A percentile compares a stretch with the other conserved stretches of the same genome.
Evolutionary conservation across 2,888 invertebrate genomes (phyloP).

Genomic region (Silvanus unidentatus): DNA sequence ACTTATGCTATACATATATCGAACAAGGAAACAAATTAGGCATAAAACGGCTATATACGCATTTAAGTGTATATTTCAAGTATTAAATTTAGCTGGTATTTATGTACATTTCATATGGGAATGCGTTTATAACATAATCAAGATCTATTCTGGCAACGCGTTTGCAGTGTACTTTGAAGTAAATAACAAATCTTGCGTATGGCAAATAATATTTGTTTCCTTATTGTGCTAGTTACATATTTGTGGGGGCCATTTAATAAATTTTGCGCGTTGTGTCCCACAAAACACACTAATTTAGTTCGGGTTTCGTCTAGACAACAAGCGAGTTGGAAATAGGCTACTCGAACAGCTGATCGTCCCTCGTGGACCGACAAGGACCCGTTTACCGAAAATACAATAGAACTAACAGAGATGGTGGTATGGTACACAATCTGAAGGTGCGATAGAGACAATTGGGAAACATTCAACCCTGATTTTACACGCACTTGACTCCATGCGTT

Average conservation of each 20-base stretch:
- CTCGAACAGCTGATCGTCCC: slow-evolving; percentile 45
- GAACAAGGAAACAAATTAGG: too few relatives aligned
- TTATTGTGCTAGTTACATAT: not conserved
- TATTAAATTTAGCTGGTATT: too few relatives aligned
- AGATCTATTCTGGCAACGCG: too few relatives aligned
- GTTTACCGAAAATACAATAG: slow-evolving; percentile 19
- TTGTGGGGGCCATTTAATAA: slow-evolving; percentile 7
- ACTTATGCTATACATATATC: too few relatives aligned
- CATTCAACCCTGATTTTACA: slow-evolving; percentile 53
- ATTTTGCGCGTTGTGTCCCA: slow-evolving; percentile 14
- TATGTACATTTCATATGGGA: too few relatives aligned
- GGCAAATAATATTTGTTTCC: slow-evolving; percentile 7
- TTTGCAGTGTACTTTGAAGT: too few relatives aligned
- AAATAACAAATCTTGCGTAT: too few relatives aligned
- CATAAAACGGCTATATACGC: too few relatives aligned
- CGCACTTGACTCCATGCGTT: slow-evolving; percentile 51
- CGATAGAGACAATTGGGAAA: slow-evolving; percentile 38
- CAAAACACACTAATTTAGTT: slow-evolving; percentile 22
- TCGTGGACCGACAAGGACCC: slow-evolving; percentile 37
- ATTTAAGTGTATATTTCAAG: too few relatives aligned
- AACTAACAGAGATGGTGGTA: slow-evolving; percentile 20
- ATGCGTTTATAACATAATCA: too few relatives aligned
- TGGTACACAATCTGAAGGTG: slow-evolving; percentile 26
- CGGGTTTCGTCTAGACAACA: slow-evolving; percentile 33
- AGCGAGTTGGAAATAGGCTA: slow-evolving; percentile 39